These are phyloP conservation scores for Epistrophe eligans DNA, from an alignment of 2,888 invertebrate species.

Conservation along the genomic window DNA sequence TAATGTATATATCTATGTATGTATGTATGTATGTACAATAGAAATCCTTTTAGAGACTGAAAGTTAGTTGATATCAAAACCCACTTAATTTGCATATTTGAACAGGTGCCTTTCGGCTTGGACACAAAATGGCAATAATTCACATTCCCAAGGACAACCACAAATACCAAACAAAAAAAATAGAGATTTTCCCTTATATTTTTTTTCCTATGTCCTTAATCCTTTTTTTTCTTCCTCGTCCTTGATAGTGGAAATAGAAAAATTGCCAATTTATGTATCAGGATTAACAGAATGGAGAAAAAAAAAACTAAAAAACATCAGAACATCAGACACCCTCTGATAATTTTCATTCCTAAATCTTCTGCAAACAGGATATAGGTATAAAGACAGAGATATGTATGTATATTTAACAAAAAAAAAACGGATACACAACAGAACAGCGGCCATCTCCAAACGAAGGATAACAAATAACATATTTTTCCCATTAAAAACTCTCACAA, in stretches of 20 bases:
- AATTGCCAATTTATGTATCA: slow-evolving; percentile 73
- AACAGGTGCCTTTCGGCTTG: slow-evolving; percentile 54
- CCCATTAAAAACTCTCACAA: slow-evolving; percentile 71
- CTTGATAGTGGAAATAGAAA: slow-evolving; percentile 63
- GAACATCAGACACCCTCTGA: slow-evolving; percentile 35
- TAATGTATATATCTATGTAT: neutral
- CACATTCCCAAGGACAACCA: slow-evolving; percentile 45
- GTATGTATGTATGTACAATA: neutral
- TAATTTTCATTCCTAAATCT: slow-evolving; percentile 60
- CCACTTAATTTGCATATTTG: slow-evolving; percentile 72
- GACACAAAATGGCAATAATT: slow-evolving; percentile 53
- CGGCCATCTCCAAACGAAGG: slow-evolving; percentile 46
- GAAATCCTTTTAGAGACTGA: neutral
- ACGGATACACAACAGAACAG: slow-evolving; percentile 12
- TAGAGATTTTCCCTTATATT: slow-evolving; percentile 2
- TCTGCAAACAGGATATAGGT: slow-evolving; percentile 38
- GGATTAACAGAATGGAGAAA: slow-evolving; percentile 41
- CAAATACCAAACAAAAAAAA: slow-evolving; percentile 2
- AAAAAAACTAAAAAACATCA: neutral
- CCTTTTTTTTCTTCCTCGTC: slow-evolving; percentile 14
- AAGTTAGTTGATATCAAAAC: slow-evolving; percentile 58
- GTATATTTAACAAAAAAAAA: neutral
- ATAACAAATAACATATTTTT: slow-evolving; percentile 74
- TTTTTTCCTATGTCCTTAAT: slow-evolving; percentile 6
- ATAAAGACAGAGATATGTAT: neutral